A percentile compares a stretch with the other conserved stretches of the same genome.
Conservation (phyloP, 2,888 invertebrate species). For the Spodoptera littoralis region DNA sequence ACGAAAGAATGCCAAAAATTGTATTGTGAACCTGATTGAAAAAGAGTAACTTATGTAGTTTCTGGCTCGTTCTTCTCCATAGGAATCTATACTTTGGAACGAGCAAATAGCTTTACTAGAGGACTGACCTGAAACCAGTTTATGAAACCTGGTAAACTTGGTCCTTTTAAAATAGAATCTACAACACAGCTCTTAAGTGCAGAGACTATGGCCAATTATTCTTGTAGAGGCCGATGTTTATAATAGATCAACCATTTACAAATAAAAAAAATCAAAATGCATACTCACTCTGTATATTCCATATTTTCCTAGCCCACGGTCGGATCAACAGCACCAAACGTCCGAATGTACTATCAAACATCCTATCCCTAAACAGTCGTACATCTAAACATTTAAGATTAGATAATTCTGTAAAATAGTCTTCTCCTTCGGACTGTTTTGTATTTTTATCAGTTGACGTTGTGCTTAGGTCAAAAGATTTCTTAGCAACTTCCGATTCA, state of each 20-base stretch:
- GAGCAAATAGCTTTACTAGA: too few species aligned
- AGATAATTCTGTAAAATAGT: constrained; percentile 72
- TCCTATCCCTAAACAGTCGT: constrained; percentile 66
- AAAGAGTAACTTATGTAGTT: too few species aligned
- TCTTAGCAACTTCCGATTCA: constrained; percentile 4
- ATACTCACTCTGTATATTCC: constrained; percentile 76
- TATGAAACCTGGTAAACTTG: not conserved
- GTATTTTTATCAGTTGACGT: constrained; percentile 35
- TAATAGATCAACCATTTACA: too few species aligned
- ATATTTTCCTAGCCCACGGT: constrained; percentile 76
- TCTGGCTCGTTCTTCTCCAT: too few species aligned
- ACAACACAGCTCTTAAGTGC: too few species aligned
- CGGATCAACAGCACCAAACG: constrained; percentile 75
- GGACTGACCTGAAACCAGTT: not conserved
- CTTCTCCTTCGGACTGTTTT: constrained; percentile 46
- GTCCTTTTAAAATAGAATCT: too few species aligned
- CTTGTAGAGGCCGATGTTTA: too few species aligned
- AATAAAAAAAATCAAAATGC: too few species aligned
- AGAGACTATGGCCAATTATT: too few species aligned
- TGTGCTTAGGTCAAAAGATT: not conserved
- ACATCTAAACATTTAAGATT: constrained; percentile 69
- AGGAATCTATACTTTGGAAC: too few species aligned
- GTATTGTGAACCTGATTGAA: too few species aligned
- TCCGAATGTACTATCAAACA: constrained; percentile 78
- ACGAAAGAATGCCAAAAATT: too few species aligned